Evolutionary conservation across 2,888 invertebrate species (phyloP), one percentile per base, ranked within the genome.

Genomic region (Pasiphila rectangulata): DNA sequence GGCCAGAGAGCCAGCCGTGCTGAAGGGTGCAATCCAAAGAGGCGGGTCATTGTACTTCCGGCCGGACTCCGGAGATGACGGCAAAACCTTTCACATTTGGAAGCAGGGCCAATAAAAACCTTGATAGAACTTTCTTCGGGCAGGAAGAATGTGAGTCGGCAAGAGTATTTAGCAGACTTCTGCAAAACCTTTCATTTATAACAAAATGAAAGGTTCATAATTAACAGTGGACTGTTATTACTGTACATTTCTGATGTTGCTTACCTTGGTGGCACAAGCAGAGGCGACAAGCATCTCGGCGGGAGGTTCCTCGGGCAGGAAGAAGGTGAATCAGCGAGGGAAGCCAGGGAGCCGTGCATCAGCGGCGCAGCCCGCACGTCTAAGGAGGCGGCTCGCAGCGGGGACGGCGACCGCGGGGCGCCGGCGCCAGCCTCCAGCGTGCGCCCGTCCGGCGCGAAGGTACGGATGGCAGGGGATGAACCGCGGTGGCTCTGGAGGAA

Each of bases 401-500:
- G 95, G 13, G 95, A 95, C 0, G 95, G 95, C 0, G 95, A 94
- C 42, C 95, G 82, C 0, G 91, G 90, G 85, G 93, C 17, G 85
- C 93, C 58, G 85, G 92, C 67, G 84, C 79, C 60, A 41, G 84
- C 90, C 53, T 89, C 89, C 1, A 89, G 70, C 1, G 93, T 91
- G 10, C 94, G 92, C 0, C 95, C 95, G 69, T 95, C 95, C 0
- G 95, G 95, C 12, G 94, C 95, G 64, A 94, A 95, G 0, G 95
- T 94, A 55, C 95, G 91, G 59, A 95, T 95, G 58, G 95, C 95
- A 0, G 95, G 95, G 0, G 95, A 95, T 0, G 95, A 94, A 4
- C 94, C 95, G 25, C 95, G 93, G 68, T 94, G 94, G 59, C 92
- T 92, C 91, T 93, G 78, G 2, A 27, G 12, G 29, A n/a, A 37